Base-by-base conservation (phyloP, 2,888 invertebrate species). In the Thymelicus sylvestris region DNA sequence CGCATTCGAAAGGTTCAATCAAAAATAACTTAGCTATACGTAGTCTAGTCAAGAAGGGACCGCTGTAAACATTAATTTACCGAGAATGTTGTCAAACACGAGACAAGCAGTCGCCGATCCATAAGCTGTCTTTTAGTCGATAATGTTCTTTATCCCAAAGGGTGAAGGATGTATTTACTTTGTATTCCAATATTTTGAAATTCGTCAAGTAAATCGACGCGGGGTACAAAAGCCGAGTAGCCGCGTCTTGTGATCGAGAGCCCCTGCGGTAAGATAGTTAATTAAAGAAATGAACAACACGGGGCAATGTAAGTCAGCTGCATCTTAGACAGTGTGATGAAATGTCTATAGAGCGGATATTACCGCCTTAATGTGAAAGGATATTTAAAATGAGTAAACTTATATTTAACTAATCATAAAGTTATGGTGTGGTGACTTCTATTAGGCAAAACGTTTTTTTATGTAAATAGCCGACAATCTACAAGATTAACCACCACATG, bases 271-370 rank as follows among this genome's bases (percentile, higher is more conserved):
- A 88, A 89, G 91, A 92, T 91, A 92, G 90, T 90, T 93, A 92
- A 93, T 93, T 93, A 93, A 91, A 90, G 91, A 86, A 89, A 86
- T 91, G 91, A 92, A 92, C 92, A 90, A 89, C 87, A 85, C 82
- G 83, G 84, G 82, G 88, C 87, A 87, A 84, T 89, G 88, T 88
- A 88, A 90, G 90, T 90, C 91, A 92, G 87, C 88, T 90, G 90
- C 88, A 90, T 90, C 87, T 87, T 85, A 86, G 84, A 84, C 82
- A 81, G 76, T 79, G 76, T 74, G 71, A 76, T 57, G 83, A 65
- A 19, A 70, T 50, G 60, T 65, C 41, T 70, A 60, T 50, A 41
- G 70, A 70, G 70, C 1, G 15, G 70, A 70, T 70, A 48, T 50
- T 70, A 65, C 69, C 64, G 44, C 64, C 59, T 65, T 38, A 31